Conservation (phyloP, 1,140 invertebrate genomes). For the Zaprionus gabonicus region DNA sequence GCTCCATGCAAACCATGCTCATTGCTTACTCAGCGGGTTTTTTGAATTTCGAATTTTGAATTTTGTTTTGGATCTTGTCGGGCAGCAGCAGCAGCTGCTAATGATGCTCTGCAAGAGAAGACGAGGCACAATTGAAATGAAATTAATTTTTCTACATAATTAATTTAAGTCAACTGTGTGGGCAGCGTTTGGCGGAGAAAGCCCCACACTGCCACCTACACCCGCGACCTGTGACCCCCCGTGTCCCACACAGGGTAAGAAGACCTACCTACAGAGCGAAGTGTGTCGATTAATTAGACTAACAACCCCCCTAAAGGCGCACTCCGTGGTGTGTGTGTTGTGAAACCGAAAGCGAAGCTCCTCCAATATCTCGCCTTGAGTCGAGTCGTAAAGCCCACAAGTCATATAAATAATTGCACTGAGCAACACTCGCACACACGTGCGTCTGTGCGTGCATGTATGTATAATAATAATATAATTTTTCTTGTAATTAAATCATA, state of each 20-base stretch:
- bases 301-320: constrained; percentile 49
- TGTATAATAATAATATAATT: constrained; percentile 65
- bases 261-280: constrained; percentile 17
- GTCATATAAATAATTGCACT: constrained; percentile 75
- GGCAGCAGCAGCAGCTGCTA: constrained; percentile 48
- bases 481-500: constrained; percentile 66
- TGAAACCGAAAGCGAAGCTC: constrained; percentile 54
- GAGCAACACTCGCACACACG: constrained; percentile 24
- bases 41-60: not conserved
- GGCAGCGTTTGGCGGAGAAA: constrained; percentile 57
- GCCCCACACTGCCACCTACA: constrained; percentile 65
- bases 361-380: constrained; percentile 44
- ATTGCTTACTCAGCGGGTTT: constrained; percentile 80
- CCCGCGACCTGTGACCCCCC: not conserved
- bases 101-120: constrained; percentile 67
- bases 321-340: constrained; percentile 28
- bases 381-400: constrained; percentile 53
- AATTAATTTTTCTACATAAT: constrained; percentile 79
- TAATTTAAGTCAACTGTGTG: constrained; percentile 70
- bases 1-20: constrained; percentile 48
- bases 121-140: constrained; percentile 72
- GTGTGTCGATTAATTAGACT: constrained; percentile 66
- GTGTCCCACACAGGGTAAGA: not conserved
- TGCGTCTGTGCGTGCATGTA: constrained; percentile 3
- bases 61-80: constrained; percentile 21